Evolutionary conservation across 2,113 vertebrate species (phyloP).

Genomic region (Sporophila hypoxantha): DNA sequence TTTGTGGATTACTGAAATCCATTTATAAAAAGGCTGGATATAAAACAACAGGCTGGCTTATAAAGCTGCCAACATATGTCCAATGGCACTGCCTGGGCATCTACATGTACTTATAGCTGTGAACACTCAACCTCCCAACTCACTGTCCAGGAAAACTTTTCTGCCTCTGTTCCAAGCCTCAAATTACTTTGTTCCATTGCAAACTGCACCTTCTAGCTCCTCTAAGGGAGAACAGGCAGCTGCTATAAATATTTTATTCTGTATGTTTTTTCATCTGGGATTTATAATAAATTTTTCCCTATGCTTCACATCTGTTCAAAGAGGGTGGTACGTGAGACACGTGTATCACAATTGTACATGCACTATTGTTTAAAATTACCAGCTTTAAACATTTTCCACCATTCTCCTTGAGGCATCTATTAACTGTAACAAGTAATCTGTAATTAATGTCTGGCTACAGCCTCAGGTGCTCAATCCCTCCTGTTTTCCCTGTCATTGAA

Average conservation of each 20-base stretch:
- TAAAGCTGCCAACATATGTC: slow-evolving; percentile 18
- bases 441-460: neutral
- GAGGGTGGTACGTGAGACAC: neutral
- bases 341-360: accelerated
- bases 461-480: neutral
- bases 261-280: neutral
- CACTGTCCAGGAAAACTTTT: neutral
- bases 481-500: neutral
- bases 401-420: neutral
- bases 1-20: slow-evolving; percentile 47
- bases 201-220: neutral
- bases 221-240: neutral
- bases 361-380: neutral
- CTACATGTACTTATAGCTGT: neutral
- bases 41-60: slow-evolving; percentile 40
- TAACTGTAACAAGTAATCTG: neutral
- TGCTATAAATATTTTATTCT: neutral
- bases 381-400: neutral
- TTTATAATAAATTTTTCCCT: neutral
- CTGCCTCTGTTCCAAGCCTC: neutral
- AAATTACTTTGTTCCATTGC: neutral
- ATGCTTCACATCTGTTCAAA: neutral
- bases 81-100: neutral
- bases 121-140: neutral
- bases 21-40: slow-evolving; percentile 47